A percentile compares a stretch with the other conserved stretches of the same genome.
These are phyloP conservation scores for Athetis lepigone DNA, from an alignment of 2,888 invertebrate genomes.

Conservation along the genomic window DNA sequence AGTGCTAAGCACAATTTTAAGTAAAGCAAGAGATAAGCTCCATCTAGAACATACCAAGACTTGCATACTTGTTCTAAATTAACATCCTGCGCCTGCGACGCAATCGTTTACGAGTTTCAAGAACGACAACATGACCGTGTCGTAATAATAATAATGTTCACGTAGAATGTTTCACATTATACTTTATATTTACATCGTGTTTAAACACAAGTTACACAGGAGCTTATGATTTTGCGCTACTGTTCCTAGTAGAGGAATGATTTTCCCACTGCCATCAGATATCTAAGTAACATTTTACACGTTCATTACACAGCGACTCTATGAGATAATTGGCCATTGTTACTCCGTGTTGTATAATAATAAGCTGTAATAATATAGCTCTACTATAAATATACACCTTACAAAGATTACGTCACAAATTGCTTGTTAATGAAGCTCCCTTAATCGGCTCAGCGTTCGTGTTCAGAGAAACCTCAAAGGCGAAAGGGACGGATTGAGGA, in stretches of 20 bases:
- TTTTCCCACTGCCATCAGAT: constrained; percentile 47
- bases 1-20: constrained; percentile 17
- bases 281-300: constrained; percentile 20
- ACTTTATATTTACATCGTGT: constrained; percentile 24
- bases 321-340: constrained; percentile 62
- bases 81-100: constrained; percentile 52
- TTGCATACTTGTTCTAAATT: constrained; percentile 51
- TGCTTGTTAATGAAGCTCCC: constrained; percentile 34
- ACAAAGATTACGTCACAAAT: constrained; percentile 38
- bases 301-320: constrained; percentile 34
- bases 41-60: constrained; percentile 57
- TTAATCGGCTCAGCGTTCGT: constrained; percentile 63
- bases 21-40: constrained; percentile 28
- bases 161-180: constrained; percentile 34
- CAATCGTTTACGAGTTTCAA: constrained; percentile 51
- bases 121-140: constrained; percentile 47
- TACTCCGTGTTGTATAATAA: constrained; percentile 57
- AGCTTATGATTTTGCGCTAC: constrained; percentile 45
- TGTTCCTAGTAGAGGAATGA: constrained; percentile 32
- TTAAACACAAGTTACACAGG: constrained; percentile 26
- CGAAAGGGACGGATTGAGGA: constrained; percentile 75
- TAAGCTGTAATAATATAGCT: constrained; percentile 48
- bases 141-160: constrained; percentile 51
- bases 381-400: constrained; percentile 38
- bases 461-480: constrained; percentile 72